Evolutionary conservation across 2,113 vertebrate species (phyloP).

Genomic region (Trichechus manatus): DNA sequence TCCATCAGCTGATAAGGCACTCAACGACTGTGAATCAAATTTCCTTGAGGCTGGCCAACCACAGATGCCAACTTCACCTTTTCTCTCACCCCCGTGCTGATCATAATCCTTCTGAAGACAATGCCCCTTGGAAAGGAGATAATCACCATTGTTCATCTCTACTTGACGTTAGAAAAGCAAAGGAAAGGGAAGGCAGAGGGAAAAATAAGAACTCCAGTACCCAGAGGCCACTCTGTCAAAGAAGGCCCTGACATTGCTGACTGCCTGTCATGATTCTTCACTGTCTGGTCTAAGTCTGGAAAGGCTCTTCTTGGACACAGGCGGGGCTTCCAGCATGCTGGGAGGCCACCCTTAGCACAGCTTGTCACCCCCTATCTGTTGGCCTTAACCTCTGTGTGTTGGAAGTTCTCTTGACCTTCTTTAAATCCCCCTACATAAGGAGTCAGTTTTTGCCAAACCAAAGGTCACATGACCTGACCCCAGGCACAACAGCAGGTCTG

Average conservation of each 20-base stretch:
- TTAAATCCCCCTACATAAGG: not conserved
- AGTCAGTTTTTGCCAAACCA: not conserved
- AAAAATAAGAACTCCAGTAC: not conserved
- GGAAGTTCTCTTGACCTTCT: not conserved
- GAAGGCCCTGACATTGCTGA: not conserved
- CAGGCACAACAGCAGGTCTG: not conserved
- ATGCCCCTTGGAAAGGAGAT: not conserved
- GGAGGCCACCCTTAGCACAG: not conserved
- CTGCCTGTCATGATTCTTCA: not conserved
- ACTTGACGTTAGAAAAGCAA: not conserved
- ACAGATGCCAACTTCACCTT: not conserved
- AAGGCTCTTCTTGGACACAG: not conserved
- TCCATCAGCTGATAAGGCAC: not conserved
- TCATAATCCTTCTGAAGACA: not conserved
- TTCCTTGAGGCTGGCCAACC: not conserved
- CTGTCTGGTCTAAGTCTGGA: not conserved
- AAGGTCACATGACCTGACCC: not conserved
- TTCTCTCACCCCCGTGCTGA: not conserved
- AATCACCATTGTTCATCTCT: not conserved
- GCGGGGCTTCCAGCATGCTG: not conserved
- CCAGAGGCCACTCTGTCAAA: not conserved
- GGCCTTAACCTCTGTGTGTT: not conserved
- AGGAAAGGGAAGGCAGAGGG: not conserved
- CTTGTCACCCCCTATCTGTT: not conserved
- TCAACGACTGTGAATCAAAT: not conserved